phyloP scores from a whole-genome alignment of 2,888 invertebrate genomes.

The Balanococcus diminutus region DNA sequence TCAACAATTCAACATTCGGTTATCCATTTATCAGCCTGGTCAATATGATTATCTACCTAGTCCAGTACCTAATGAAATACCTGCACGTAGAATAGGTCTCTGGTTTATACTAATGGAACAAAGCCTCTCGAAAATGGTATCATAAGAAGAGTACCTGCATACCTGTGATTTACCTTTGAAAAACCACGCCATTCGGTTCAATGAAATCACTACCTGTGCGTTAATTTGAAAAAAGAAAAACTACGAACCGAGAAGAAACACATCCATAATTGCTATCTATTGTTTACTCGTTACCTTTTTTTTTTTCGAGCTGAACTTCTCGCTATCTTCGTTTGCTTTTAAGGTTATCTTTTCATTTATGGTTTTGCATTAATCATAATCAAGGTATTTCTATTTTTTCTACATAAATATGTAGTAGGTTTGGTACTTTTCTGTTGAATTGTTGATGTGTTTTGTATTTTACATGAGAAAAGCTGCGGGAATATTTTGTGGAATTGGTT shows the following conservation, averaged over 20 bases:
- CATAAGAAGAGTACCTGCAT: background rate
- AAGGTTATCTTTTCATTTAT: background rate
- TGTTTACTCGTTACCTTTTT: background rate
- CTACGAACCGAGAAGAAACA: background rate
- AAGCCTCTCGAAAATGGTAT: background rate
- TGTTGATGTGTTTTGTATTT: background rate
- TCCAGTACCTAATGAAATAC: too few species aligned
- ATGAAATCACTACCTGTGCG: background rate
- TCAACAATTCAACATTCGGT: too few species aligned
- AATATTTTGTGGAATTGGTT: background rate
- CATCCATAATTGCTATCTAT: background rate
- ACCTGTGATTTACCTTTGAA: background rate
- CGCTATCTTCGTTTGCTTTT: background rate
- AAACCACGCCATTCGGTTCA: background rate
- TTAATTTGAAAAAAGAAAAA: conserved; percentile 21
- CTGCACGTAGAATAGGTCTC: background rate
- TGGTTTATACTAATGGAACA: background rate
- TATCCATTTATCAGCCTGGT: too few species aligned
- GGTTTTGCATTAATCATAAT: background rate
- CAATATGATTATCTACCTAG: too few species aligned
- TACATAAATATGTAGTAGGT: background rate
- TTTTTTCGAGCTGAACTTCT: background rate
- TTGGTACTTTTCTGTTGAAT: background rate
- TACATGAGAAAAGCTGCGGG: background rate
- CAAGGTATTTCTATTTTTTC: background rate